These are phyloP conservation scores for Callipepla squamata DNA, from an alignment of 2,113 vertebrate genomes.

Conservation along the genomic window DNA sequence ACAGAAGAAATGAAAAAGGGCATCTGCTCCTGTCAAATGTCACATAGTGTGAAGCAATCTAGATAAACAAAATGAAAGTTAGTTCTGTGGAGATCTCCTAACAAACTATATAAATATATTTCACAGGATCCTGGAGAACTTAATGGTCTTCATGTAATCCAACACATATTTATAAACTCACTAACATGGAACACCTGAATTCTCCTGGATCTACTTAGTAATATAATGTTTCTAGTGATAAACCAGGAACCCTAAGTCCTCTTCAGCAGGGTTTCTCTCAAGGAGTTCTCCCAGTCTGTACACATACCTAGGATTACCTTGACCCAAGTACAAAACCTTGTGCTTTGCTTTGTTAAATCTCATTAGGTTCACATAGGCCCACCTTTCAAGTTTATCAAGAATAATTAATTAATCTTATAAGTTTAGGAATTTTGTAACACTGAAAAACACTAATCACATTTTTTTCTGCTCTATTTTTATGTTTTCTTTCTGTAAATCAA, in stretches of 20 bases:
- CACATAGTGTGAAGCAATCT: not conserved
- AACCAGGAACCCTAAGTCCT: too few species aligned
- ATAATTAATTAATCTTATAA: not conserved
- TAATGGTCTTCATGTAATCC: not conserved
- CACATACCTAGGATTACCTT: too few species aligned
- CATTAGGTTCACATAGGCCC: too few species aligned
- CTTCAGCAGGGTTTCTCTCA: too few species aligned
- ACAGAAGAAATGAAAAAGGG: not conserved
- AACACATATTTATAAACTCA: not conserved
- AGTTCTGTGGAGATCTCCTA: not conserved
- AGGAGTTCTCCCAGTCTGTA: too few species aligned
- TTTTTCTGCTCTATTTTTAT: not conserved
- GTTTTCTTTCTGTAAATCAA: not conserved
- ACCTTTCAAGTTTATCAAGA: too few species aligned
- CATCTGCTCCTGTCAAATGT: not conserved
- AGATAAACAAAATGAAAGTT: not conserved
- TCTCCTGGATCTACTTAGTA: not conserved
- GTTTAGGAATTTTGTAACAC: not conserved
- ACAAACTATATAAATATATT: not conserved
- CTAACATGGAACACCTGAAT: not conserved
- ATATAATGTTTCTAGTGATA: not conserved
- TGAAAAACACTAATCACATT: not conserved
- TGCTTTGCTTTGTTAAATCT: too few species aligned
- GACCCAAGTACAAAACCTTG: too few species aligned
- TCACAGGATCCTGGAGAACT: slow-evolving; percentile 8